These are phyloP conservation scores for Halcyon smyrnensis DNA, from an alignment of 2,797 vertebrate genomes.

Conservation along the genomic window DNA sequence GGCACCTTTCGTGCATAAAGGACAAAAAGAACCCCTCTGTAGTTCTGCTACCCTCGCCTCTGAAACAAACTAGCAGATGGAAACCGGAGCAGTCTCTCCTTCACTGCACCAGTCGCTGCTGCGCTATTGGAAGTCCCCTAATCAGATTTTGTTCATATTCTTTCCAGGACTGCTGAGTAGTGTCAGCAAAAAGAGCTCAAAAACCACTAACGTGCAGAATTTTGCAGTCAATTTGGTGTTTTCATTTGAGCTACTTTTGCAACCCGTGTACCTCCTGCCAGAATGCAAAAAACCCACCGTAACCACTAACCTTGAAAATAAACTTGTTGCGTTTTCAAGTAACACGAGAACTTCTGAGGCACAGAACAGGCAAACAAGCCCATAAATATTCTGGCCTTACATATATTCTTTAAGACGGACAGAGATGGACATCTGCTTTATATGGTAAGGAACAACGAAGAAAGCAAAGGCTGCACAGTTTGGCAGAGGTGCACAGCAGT, in stretches of 20 bases:
- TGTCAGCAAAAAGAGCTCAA: conserved; percentile 70
- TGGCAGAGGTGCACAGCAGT: neutral
- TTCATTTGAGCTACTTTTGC: conserved; percentile 64
- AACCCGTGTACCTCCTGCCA: conserved; percentile 25
- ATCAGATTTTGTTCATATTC: conserved; percentile 67
- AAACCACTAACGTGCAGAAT: conserved; percentile 60
- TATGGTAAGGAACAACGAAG: neutral
- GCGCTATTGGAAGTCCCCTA: conserved; percentile 36
- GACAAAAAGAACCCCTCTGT: neutral
- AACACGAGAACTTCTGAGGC: neutral
- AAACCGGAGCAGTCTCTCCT: neutral
- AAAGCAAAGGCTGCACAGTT: neutral
- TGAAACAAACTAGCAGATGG: neutral
- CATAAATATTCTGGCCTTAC: neutral
- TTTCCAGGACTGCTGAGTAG: conserved; percentile 18
- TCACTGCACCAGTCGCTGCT: conserved; percentile 1
- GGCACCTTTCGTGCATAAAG: neutral
- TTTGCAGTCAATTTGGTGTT: conserved; percentile 50
- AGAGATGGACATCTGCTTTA: neutral
- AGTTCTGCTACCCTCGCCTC: neutral
- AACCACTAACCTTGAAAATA: neutral
- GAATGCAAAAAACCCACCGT: neutral
- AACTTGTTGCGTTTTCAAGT: neutral
- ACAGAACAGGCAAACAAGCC: neutral
- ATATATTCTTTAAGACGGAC: neutral